phyloP scores from a whole-genome alignment of 2,888 invertebrate genomes.

The Microchrysa polita region DNA sequence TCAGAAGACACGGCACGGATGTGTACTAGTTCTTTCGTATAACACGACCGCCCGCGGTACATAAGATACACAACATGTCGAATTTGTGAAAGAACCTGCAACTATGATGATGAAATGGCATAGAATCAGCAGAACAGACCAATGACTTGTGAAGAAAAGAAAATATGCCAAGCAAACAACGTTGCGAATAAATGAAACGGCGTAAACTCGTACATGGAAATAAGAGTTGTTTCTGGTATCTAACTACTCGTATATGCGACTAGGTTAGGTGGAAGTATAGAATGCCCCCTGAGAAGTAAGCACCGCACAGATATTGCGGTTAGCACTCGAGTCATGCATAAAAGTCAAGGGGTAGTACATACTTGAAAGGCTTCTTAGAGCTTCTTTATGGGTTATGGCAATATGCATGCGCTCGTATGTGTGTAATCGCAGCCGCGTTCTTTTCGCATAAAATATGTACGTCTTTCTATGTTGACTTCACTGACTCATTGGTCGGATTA shows the following conservation, averaged over 20 bases:
- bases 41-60: not conserved
- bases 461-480: too few species aligned
- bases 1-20: too few species aligned
- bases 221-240: not conserved
- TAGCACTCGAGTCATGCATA: not conserved
- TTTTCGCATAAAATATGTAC: too few species aligned
- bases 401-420: not conserved
- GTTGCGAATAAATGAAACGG: not conserved
- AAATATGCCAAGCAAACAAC: not conserved
- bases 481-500: too few species aligned
- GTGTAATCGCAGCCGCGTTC: too few species aligned
- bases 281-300: not conserved
- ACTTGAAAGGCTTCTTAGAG: constrained; percentile 2
- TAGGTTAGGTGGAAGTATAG: constrained; percentile 3
- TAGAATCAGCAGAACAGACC: not conserved
- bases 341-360: too few species aligned
- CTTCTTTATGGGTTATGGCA: too few species aligned
- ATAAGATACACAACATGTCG: not conserved
- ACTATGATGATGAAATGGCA: not conserved
- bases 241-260: too few species aligned
- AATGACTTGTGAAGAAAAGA: not conserved
- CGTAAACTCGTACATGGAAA: not conserved
- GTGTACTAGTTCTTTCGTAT: too few species aligned
- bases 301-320: not conserved
- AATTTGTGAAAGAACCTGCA: not conserved